Evolutionary conservation across 2,113 vertebrate species (phyloP).

Genomic region (Typhlomys cinereus): DNA sequence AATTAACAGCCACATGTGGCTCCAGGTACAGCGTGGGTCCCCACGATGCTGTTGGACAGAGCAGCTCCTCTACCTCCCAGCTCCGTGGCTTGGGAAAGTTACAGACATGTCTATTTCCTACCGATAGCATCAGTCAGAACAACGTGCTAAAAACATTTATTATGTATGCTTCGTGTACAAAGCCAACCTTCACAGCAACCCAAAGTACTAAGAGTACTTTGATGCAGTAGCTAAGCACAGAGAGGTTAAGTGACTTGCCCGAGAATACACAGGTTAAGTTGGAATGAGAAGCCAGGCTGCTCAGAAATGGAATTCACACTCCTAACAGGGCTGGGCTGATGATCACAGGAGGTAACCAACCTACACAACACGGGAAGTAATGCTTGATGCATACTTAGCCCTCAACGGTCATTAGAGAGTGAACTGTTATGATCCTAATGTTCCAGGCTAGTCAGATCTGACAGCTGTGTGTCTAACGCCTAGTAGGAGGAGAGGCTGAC

Average conservation of each 20-base stretch:
- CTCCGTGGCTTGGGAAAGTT: neutral
- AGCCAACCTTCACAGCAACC: neutral
- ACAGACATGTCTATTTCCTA: neutral
- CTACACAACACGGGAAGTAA: rapidly evolving
- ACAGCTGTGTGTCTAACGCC: neutral
- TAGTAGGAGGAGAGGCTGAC: neutral
- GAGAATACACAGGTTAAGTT: neutral
- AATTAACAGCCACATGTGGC: neutral
- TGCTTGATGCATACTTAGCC: neutral
- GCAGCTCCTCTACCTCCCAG: neutral
- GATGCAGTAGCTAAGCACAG: neutral
- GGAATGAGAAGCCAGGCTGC: neutral
- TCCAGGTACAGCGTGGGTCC: rapidly evolving
- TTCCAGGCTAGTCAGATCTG: neutral
- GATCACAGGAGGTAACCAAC: neutral
- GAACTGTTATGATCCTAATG: neutral
- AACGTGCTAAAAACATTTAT: neutral
- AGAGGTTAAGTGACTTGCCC: neutral
- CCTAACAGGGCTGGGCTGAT: neutral
- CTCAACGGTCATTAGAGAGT: neutral
- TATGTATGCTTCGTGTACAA: neutral
- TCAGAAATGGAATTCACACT: neutral
- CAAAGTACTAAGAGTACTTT: neutral
- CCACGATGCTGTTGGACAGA: rapidly evolving
- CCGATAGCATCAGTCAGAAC: neutral